Evolutionary conservation across 64 coral and sea anemone species (phyloP).

Genomic region (Actinia tenebrosa): DNA sequence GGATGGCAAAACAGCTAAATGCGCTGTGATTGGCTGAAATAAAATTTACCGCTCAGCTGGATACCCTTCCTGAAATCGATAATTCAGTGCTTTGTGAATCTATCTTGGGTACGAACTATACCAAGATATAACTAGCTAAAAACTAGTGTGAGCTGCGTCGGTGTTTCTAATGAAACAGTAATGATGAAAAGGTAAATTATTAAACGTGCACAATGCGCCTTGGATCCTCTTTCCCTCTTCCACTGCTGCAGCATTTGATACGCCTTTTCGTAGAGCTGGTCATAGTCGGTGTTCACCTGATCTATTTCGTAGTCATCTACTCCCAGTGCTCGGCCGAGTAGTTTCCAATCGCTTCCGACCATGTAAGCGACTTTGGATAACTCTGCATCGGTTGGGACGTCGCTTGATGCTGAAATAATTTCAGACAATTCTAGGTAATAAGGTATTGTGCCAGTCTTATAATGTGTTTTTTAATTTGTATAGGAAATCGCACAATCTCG

Average conservation of each 20-base stretch:
- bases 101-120: too few relatives aligned
- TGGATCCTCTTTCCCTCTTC: background rate
- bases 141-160: too few relatives aligned
- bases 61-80: too few relatives aligned
- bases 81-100: too few relatives aligned
- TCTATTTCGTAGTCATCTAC: background rate
- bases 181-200: too few relatives aligned
- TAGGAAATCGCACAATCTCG: too few relatives aligned
- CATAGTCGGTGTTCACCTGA: background rate
- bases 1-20: too few relatives aligned
- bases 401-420: background rate
- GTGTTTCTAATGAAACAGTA: too few relatives aligned
- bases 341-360: background rate
- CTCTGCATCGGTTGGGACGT: background rate
- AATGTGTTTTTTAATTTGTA: too few relatives aligned
- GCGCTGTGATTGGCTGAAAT: too few relatives aligned
- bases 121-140: too few relatives aligned
- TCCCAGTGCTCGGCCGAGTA: background rate
- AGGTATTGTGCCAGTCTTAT: background rate
- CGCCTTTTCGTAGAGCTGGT: background rate
- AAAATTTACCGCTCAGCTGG: too few relatives aligned
- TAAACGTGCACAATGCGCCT: background rate
- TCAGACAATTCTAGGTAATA: background rate
- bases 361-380: background rate
- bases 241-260: background rate